Percentiles rank a stretch among this genome's conserved stretches.
Evolutionary conservation across 2,888 invertebrate species (phyloP).

Genomic region (Cheilosia vernalis): DNA sequence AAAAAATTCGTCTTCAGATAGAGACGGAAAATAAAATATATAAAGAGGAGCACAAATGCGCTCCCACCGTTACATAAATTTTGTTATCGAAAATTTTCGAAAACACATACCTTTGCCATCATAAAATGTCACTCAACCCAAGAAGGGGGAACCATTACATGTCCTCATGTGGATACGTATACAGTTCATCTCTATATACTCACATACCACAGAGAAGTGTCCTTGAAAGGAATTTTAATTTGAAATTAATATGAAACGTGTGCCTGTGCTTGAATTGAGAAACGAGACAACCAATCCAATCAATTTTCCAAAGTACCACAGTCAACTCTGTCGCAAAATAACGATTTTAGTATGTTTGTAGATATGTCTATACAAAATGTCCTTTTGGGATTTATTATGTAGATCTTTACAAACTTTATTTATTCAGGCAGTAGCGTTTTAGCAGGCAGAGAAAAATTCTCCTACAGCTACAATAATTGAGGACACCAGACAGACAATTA

Average conservation of each 20-base stretch:
- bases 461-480: not conserved
- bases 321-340: conserved; percentile 24
- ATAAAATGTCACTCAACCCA: not conserved
- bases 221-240: conserved; percentile 64
- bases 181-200: not conserved
- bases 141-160: not conserved
- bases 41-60: conserved; percentile 22
- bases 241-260: conserved; percentile 51
- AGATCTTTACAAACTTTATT: conserved; percentile 5
- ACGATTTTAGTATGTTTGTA: not conserved
- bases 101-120: not conserved
- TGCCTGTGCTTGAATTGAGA: not conserved
- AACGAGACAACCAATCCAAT: conserved; percentile 43
- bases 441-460: not conserved
- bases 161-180: conserved; percentile 12
- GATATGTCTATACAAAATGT: conserved; percentile 1
- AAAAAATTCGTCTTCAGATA: not conserved
- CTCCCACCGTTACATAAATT: conserved; percentile 22
- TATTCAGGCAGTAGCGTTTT: not conserved
- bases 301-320: conserved; percentile 15
- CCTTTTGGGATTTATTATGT: conserved; percentile 22
- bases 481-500: conserved; percentile 9
- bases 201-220: not conserved
- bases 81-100: conserved; percentile 7
- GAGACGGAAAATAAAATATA: conserved; percentile 12